Evolutionary conservation across 2,113 vertebrate genomes (phyloP).

Genomic region (Dromiciops gliroides): DNA sequence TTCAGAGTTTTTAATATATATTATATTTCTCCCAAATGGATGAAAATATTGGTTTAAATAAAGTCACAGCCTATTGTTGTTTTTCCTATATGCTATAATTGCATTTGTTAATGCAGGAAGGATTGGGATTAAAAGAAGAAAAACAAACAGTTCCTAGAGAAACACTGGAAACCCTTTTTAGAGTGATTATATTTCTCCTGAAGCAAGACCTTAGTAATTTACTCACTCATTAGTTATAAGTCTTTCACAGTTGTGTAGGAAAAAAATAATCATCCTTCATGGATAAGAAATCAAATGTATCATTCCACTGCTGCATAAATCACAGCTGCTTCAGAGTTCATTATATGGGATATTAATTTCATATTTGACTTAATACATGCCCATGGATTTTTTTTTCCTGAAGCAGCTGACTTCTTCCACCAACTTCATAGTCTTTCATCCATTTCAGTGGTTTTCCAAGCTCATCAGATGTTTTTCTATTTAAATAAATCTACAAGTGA

Average conservation of each 20-base stretch:
- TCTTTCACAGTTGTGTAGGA: conserved; percentile 53
- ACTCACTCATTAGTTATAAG: conserved; percentile 37
- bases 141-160: not conserved
- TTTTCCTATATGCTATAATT: not conserved
- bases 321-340: not conserved
- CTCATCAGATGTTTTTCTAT: not conserved
- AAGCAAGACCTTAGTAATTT: conserved; percentile 51
- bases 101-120: not conserved
- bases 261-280: conserved; percentile 53
- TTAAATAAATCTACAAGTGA: not conserved
- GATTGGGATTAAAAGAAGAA: not conserved
- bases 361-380: conserved; percentile 5
- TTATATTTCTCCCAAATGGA: not conserved
- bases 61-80: not conserved
- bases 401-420: not conserved
- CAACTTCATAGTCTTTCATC: not conserved
- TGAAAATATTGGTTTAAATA: not conserved
- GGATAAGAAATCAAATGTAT: conserved; percentile 33
- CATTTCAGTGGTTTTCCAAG: not conserved
- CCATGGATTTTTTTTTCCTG: not conserved
- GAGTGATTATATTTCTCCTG: conserved; percentile 43
- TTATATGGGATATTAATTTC: conserved; percentile 54
- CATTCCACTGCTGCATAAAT: conserved; percentile 17
- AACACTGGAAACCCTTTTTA: not conserved
- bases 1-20: not conserved